Percentiles rank a stretch among this genome's conserved stretches.
Conservation (phyloP, 2,888 invertebrate species). For the Bibio marci region DNA sequence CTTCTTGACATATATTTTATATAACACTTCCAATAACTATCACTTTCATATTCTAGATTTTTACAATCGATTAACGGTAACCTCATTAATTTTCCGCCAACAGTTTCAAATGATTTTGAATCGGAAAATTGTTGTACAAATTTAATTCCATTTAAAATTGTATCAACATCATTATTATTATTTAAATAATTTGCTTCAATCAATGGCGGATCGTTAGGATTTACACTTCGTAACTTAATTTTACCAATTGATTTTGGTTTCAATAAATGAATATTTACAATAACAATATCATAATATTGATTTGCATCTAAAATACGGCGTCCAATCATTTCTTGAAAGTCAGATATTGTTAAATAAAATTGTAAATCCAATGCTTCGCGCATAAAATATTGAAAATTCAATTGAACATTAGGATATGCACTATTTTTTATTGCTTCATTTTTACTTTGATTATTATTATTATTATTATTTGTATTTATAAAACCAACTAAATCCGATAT, state of each 20-base stretch:
- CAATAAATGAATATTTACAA: slow-evolving; percentile 14
- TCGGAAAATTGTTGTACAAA: slow-evolving; percentile 21
- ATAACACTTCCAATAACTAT: slow-evolving; percentile 77
- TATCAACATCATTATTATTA: slow-evolving; percentile 36
- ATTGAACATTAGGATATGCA: not conserved
- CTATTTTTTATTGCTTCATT: too few relatives aligned
- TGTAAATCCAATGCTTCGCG: slow-evolving; percentile 19
- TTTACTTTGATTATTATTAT: too few relatives aligned
- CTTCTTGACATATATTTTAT: slow-evolving; percentile 61
- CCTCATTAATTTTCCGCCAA: slow-evolving; percentile 32
- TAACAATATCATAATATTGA: slow-evolving; percentile 15
- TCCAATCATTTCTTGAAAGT: slow-evolving; percentile 21
- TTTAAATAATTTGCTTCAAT: slow-evolving; percentile 49
- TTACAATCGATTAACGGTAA: slow-evolving; percentile 68
- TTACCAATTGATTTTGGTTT: slow-evolving; percentile 34
- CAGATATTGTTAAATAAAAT: slow-evolving; percentile 22
- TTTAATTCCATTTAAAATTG: slow-evolving; percentile 32
- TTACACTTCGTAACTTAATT: slow-evolving; percentile 32
- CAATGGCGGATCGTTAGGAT: slow-evolving; percentile 40
- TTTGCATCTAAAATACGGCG: slow-evolving; percentile 18
- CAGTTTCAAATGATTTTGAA: slow-evolving; percentile 26
- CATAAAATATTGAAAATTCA: slow-evolving; percentile 20
- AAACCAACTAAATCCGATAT: slow-evolving; percentile 34
- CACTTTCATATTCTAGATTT: slow-evolving; percentile 45
- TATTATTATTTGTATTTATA: slow-evolving; percentile 22